Evolutionary conservation across 2,888 invertebrate genomes (phyloP).

Genomic region (Beris chalybata): DNA sequence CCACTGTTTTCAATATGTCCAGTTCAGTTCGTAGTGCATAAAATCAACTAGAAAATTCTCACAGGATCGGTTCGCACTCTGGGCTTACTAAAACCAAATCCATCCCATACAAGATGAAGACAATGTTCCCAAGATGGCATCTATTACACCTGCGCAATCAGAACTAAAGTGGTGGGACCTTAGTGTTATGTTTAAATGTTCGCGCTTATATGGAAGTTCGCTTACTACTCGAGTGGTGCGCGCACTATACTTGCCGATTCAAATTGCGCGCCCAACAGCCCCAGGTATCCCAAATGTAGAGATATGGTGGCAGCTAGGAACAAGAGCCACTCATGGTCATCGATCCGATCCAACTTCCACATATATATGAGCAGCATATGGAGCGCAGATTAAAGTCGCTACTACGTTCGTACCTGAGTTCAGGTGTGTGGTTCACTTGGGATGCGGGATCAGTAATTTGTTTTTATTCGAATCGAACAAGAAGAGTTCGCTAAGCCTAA

Average conservation of each 20-base stretch:
- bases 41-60: constrained; percentile 18
- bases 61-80: constrained; percentile 16
- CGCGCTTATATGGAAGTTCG: constrained; percentile 15
- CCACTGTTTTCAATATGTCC: constrained; percentile 18
- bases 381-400: too few relatives aligned
- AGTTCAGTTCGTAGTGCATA: not conserved
- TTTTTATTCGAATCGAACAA: too few relatives aligned
- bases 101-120: constrained; percentile 18
- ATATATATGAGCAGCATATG: too few relatives aligned
- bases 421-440: too few relatives aligned
- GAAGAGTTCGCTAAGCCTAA: too few relatives aligned
- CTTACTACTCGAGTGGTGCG: constrained; percentile 13
- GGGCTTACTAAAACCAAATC: constrained; percentile 5
- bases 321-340: too few relatives aligned
- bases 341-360: too few relatives aligned
- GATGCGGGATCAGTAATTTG: too few relatives aligned
- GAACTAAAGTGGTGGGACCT: not conserved
- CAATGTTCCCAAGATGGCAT: constrained; percentile 9
- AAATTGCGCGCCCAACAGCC: constrained; percentile 19
- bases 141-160: constrained; percentile 29
- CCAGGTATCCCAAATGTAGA: too few relatives aligned
- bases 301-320: too few relatives aligned
- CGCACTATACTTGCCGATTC: constrained; percentile 14
- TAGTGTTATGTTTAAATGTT: constrained; percentile 15
- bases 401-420: too few relatives aligned